A percentile compares a stretch with the other conserved stretches of the same genome.
Evolutionary conservation across 2,113 vertebrate species (phyloP).

Genomic region (Passerina amoena): DNA sequence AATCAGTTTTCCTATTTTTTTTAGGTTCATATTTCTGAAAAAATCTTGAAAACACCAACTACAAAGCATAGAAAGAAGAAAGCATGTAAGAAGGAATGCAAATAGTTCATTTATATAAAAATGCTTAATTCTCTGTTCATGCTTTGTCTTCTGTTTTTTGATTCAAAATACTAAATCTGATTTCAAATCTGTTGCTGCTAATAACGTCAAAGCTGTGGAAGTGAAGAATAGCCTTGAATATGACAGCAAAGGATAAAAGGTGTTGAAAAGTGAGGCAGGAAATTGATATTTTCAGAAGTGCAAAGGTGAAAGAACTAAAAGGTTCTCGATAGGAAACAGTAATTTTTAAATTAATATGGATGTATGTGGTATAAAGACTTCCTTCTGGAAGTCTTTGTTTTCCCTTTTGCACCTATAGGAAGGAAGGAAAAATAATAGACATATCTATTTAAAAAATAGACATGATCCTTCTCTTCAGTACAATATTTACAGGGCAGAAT

Average conservation of each 20-base stretch:
- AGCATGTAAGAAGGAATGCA: background rate
- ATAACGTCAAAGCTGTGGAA: background rate
- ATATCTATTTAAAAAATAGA: background rate
- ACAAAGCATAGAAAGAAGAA: background rate
- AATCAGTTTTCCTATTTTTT: background rate
- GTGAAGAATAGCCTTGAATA: background rate
- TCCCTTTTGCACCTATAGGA: background rate
- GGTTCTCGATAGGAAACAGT: background rate
- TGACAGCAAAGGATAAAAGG: background rate
- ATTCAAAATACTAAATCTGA: background rate
- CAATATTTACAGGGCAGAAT: background rate
- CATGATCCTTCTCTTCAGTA: background rate
- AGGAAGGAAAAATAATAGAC: background rate
- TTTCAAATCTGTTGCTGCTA: background rate
- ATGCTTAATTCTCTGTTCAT: background rate
- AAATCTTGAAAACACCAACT: background rate
- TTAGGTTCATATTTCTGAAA: background rate
- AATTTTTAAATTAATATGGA: background rate
- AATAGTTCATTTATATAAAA: background rate
- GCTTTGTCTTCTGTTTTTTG: background rate
- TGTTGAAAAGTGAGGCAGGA: background rate
- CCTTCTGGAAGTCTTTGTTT: background rate
- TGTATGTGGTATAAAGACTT: background rate
- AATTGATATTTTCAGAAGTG: background rate
- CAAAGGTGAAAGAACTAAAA: background rate